Evolutionary conservation across 2,797 vertebrate species (phyloP).

Genomic region (Acomys russatus): DNA sequence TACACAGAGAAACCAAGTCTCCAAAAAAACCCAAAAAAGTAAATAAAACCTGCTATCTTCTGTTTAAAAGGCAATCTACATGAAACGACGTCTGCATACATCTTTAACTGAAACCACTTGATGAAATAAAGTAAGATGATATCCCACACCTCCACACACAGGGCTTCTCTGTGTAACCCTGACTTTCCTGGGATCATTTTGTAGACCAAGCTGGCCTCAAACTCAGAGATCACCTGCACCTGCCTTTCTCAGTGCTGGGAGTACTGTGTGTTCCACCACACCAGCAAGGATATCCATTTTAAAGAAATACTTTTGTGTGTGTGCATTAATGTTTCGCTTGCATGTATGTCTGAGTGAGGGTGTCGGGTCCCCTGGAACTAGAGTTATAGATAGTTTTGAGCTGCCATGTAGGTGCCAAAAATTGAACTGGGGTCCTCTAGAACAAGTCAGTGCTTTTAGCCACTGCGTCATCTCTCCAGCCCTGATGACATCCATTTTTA

Average conservation of each 20-base stretch:
- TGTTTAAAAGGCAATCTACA: slow-evolving; percentile 42
- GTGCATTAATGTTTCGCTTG: neutral
- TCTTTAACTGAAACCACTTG: slow-evolving; percentile 64
- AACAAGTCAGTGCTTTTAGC: neutral
- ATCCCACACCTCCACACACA: too few species aligned
- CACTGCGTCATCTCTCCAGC: neutral
- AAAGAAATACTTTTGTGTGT: neutral
- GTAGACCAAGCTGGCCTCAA: too few species aligned
- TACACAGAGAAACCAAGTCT: too few species aligned
- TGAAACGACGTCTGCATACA: slow-evolving; percentile 85
- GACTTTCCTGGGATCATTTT: too few species aligned
- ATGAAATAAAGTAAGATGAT: slow-evolving; percentile 54
- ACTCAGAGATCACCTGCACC: too few species aligned
- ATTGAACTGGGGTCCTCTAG: neutral
- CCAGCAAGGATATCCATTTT: neutral
- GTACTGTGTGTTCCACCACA: too few species aligned
- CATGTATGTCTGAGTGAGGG: neutral
- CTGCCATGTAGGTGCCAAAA: neutral
- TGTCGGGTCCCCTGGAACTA: neutral
- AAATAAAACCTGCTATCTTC: slow-evolving; percentile 78
- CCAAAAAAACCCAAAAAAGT: neutral
- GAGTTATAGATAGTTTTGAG: neutral
- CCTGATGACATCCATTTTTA: neutral
- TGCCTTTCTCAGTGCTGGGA: too few species aligned
- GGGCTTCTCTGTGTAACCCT: too few species aligned